A percentile compares a stretch with the other conserved stretches of the same genome.
phyloP scores from a whole-genome alignment of 2,113 vertebrate species.

The Microtus pennsylvanicus region DNA sequence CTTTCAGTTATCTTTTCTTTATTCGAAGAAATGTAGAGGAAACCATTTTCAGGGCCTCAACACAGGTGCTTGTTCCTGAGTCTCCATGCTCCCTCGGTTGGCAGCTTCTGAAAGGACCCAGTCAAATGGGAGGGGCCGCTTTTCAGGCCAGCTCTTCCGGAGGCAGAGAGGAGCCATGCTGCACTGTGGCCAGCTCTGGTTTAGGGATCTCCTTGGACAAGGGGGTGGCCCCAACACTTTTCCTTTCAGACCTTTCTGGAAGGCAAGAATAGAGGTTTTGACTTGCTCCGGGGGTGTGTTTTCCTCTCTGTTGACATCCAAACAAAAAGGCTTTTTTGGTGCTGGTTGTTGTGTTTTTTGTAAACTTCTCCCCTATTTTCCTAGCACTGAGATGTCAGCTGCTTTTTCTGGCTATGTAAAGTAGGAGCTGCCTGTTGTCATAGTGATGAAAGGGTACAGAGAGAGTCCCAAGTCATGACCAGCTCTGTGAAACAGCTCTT shows the following conservation, averaged over 20 bases:
- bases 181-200: conserved; percentile 23
- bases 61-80: not conserved
- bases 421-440: conserved; percentile 67
- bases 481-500: conserved; percentile 63
- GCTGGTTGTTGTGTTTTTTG: conserved; percentile 9
- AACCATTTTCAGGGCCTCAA: not conserved
- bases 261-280: conserved; percentile 70
- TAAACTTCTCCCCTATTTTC: conserved; percentile 66
- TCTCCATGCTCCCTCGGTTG: conserved; percentile 34
- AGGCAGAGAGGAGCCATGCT: not conserved
- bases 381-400: conserved; percentile 71
- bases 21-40: conserved; percentile 40
- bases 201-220: conserved; percentile 56
- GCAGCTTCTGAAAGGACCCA: conserved; percentile 19
- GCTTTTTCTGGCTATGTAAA: conserved; percentile 70
- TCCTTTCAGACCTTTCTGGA: conserved; percentile 70
- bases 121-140: conserved; percentile 26
- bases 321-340: not conserved
- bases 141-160: conserved; percentile 5
- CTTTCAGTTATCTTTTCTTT: conserved; percentile 35
- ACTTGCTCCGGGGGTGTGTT: conserved; percentile 59
- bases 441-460: conserved; percentile 76
- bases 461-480: conserved; percentile 52
- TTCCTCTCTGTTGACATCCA: conserved; percentile 56
- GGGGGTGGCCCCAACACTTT: conserved; percentile 29